Base-by-base conservation (phyloP, 2,797 vertebrate genomes). In the Chaenodraco wilsoni region DNA sequence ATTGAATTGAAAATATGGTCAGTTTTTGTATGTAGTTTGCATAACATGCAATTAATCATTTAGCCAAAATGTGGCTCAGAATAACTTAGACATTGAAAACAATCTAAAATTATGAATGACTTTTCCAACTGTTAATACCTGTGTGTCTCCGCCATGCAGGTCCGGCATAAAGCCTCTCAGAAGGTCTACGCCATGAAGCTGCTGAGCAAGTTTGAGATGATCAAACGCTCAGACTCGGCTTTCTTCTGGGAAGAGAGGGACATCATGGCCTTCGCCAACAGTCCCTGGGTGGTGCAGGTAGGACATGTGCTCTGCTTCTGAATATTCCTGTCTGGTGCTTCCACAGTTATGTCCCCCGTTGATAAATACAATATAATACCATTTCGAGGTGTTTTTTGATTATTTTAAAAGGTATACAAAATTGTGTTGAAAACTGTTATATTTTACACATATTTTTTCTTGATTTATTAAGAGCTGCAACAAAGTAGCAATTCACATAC, bases 211-310 rank as follows among this genome's bases (percentile, higher is more conserved):
- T 98, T 99, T 91, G 98, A 99, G 95, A 99, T 99, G 98, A 97
- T 99, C 91, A 99, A 99, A 90, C 95, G 98, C 85, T 99, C 98
- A 16, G 98, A 99, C 92, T 99, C 98, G 6, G 98, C 98, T 69
- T 99, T 99, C 92, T 99, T 99, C 93, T 99, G 98, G 98, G 98
- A 99, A 88, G 98, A 99, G 82, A 96, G 98, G 86, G 97, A 99
- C 90, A 99, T 99, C 85, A 99, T 99, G 98, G 98, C 98, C 56
- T 99, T 99, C 2, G 94, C 98, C 60, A 96, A 99, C 91, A 99
- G 98, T 82, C 97, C 98, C 0, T 99, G 98, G 98, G 97, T 99
- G 17, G 97, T 99, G 79, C 97, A 99, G 96, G 98, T 99, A 94
- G 84, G 88, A 73, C 31, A 27, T 59, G 68, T 16, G 56, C 4